These are phyloP conservation scores for Matsumurasca onukii DNA, from an alignment of 1,140 invertebrate genomes.

Conservation along the genomic window DNA sequence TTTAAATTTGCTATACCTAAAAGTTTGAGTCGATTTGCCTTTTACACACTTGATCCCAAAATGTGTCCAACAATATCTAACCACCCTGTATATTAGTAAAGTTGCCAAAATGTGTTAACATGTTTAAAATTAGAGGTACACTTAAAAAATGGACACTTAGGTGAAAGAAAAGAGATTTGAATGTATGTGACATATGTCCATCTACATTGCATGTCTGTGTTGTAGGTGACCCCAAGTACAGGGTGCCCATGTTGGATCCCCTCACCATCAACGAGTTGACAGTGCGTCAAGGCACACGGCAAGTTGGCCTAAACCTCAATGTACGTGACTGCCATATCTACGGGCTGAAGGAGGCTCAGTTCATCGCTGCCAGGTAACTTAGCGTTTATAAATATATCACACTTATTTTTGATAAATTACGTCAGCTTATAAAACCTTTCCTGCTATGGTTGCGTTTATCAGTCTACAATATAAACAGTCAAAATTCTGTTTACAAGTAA, in stretches of 20 bases:
- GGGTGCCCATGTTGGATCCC: slow-evolving; percentile 43
- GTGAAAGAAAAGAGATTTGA: too few species aligned
- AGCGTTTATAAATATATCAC: too few species aligned
- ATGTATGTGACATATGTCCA: neutral
- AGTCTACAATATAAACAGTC: neutral
- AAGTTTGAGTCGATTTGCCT: too few species aligned
- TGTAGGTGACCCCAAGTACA: slow-evolving; percentile 41
- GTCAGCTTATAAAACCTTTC: too few species aligned
- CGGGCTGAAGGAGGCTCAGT: slow-evolving; percentile 45
- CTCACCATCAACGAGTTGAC: slow-evolving; percentile 42
- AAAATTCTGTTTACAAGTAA: too few species aligned
- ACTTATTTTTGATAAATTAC: too few species aligned
- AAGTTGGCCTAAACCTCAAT: slow-evolving; percentile 44
- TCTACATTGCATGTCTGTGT: neutral
- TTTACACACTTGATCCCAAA: too few species aligned
- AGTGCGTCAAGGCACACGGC: slow-evolving; percentile 40
- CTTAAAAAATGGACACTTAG: too few species aligned
- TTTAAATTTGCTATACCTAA: too few species aligned
- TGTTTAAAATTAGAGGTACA: too few species aligned
- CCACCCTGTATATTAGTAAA: neutral
- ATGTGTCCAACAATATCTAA: too few species aligned
- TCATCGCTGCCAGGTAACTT: slow-evolving; percentile 42
- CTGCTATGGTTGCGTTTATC: too few species aligned
- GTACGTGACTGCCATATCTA: slow-evolving; percentile 48
- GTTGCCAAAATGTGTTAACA: neutral